phyloP scores from a whole-genome alignment of 2,888 invertebrate species.

The Xylocampa areola region DNA sequence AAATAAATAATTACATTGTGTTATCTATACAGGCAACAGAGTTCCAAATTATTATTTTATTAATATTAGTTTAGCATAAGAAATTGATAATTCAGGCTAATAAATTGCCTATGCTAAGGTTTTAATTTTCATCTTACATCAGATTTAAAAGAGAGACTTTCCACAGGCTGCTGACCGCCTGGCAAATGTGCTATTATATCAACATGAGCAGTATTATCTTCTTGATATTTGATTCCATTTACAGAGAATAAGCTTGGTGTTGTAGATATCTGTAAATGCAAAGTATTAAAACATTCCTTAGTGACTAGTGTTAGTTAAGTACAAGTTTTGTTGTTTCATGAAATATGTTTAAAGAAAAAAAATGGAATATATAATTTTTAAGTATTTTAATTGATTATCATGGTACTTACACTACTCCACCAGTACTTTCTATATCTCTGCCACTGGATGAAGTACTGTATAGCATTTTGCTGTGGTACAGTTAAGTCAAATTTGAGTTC shows the following conservation, averaged over 20 bases:
- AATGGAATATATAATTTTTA: too few relatives aligned
- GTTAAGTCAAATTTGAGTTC: conserved; percentile 79
- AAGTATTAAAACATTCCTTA: not conserved
- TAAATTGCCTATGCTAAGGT: too few relatives aligned
- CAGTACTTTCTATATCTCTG: conserved; percentile 94
- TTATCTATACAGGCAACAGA: too few relatives aligned
- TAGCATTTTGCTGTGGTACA: conserved; percentile 83
- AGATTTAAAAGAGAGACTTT: conserved; percentile 86
- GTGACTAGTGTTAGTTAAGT: too few relatives aligned
- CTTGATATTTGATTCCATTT: conserved; percentile 89
- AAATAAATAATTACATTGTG: too few relatives aligned
- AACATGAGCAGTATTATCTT: conserved; percentile 82
- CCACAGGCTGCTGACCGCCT: conserved; percentile 91
- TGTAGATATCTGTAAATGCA: conserved; percentile 89
- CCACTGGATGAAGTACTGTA: conserved; percentile 93
- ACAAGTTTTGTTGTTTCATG: too few relatives aligned
- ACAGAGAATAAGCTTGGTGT: conserved; percentile 92
- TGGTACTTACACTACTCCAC: conserved; percentile 93
- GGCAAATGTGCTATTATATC: conserved; percentile 92
- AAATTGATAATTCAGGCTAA: too few relatives aligned
- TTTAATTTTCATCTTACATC: conserved; percentile 67
- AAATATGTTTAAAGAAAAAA: too few relatives aligned
- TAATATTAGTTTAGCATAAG: too few relatives aligned
- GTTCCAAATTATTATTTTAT: too few relatives aligned
- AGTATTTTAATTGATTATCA: not conserved